Conservation (phyloP, 2,888 invertebrate genomes). For the Mythimna vitellina region DNA sequence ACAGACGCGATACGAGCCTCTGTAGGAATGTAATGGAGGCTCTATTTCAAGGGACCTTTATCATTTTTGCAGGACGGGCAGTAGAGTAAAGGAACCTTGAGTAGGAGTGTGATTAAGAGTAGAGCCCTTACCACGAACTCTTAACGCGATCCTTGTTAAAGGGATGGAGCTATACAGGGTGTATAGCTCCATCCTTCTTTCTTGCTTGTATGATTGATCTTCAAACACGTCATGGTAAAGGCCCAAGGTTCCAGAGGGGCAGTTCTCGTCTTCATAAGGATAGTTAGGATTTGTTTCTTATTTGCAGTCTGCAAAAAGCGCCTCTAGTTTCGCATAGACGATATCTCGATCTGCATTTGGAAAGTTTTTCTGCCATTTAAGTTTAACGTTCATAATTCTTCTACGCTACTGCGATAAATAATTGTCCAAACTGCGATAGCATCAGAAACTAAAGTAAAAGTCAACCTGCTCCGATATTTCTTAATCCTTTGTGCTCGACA, state of each 20-base stretch:
- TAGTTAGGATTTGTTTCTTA: no score
- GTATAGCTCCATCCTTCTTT: no score
- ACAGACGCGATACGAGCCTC: conserved; percentile 44
- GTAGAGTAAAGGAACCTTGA: not conserved
- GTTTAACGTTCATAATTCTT: not conserved
- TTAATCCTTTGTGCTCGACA: not conserved
- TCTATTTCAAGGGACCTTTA: conserved; percentile 39
- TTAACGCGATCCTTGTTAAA: no score
- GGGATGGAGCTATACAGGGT: no score
- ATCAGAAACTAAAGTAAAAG: conserved; percentile 14
- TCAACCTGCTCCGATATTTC: conserved; percentile 2
- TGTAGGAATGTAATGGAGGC: conserved; percentile 46
- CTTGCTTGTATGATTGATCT: no score
- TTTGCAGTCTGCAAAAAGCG: no score
- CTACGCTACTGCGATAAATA: conserved; percentile 7
- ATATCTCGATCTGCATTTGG: no score
- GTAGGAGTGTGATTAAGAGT: conserved; percentile 3
- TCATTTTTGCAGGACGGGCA: conserved; percentile 30
- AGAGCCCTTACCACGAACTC: not conserved
- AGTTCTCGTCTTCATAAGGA: no score
- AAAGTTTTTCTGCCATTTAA: no score
- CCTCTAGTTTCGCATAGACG: no score
- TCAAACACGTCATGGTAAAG: no score
- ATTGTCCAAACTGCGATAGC: not conserved
- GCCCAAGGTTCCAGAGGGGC: not conserved